phyloP scores from a whole-genome alignment of 2,888 invertebrate species.

The Sepiola atlantica region DNA sequence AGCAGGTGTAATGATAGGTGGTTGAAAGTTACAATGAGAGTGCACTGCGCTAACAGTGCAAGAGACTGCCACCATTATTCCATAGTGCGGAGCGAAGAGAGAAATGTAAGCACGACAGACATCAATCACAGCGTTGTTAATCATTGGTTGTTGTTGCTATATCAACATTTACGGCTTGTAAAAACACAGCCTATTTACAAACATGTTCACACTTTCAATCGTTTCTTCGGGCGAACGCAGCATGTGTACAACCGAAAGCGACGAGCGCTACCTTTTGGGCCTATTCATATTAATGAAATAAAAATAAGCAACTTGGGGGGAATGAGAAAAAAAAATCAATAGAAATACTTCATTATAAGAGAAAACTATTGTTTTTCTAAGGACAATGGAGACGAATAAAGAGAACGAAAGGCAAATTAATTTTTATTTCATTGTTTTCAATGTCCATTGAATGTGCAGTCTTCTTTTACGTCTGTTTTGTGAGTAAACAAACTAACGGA shows the following conservation, averaged over 20 bases:
- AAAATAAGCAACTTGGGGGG: not conserved
- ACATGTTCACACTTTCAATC: constrained; percentile 15
- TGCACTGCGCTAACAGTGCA: not conserved
- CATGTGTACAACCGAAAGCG: not conserved
- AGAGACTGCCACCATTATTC: not conserved
- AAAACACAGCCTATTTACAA: not conserved
- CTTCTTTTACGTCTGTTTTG: not conserved
- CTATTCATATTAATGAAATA: not conserved
- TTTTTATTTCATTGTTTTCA: not conserved
- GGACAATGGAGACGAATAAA: not conserved
- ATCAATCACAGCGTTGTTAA: not conserved
- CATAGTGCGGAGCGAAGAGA: not conserved
- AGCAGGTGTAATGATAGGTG: not conserved
- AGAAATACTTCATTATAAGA: not conserved
- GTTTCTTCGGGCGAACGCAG: not conserved
- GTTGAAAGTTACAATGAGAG: not conserved
- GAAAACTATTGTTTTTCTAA: not conserved
- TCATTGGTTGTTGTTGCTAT: not conserved
- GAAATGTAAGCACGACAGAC: not conserved
- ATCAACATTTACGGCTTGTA: not conserved
- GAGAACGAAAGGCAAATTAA: not conserved
- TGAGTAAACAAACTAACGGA: not conserved
- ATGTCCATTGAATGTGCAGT: not conserved
- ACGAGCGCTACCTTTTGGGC: not conserved
- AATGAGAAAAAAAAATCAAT: not conserved